Conservation (phyloP, 2,113 vertebrate genomes). For the Pangasianodon gigas region DNA sequence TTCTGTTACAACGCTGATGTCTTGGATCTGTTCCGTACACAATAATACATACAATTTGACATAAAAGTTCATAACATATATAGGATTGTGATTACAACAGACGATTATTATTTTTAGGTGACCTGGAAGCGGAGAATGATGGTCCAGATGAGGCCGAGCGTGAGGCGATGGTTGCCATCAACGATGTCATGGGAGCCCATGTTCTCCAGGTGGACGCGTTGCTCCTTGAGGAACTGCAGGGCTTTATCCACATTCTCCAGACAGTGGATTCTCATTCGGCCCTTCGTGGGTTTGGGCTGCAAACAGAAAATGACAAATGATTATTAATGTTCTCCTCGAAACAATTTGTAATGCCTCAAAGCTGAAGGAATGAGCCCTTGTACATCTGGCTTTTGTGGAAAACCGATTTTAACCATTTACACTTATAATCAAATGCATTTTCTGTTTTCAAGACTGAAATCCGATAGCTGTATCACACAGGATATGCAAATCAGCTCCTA, state of each 20-base stretch:
- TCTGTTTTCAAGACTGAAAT: not conserved
- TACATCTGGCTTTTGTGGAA: not conserved
- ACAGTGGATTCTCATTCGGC: slow-evolving; percentile 96
- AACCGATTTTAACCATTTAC: not conserved
- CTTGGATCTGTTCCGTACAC: slow-evolving; percentile 83
- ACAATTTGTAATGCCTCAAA: not conserved
- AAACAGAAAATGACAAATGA: not conserved
- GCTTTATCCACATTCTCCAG: slow-evolving; percentile 98
- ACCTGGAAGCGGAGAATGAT: slow-evolving; percentile 98
- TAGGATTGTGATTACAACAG: not conserved
- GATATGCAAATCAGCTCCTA: not conserved
- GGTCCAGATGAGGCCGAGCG: slow-evolving; percentile 95
- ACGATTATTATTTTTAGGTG: not conserved
- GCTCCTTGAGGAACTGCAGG: slow-evolving; percentile 96
- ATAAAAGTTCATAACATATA: not conserved
- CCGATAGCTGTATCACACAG: not conserved
- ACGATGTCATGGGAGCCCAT: slow-evolving; percentile 98
- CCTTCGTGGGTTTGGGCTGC: slow-evolving; percentile 94
- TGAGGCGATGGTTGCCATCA: slow-evolving; percentile 94
- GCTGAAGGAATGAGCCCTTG: not conserved
- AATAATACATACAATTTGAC: not conserved
- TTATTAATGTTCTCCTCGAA: not conserved
- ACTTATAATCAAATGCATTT: not conserved
- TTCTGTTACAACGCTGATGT: slow-evolving; percentile 95
- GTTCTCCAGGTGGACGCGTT: slow-evolving; percentile 95